Conservation (phyloP, 1,140 invertebrate genomes). For the Ganaspis sp. region DNA sequence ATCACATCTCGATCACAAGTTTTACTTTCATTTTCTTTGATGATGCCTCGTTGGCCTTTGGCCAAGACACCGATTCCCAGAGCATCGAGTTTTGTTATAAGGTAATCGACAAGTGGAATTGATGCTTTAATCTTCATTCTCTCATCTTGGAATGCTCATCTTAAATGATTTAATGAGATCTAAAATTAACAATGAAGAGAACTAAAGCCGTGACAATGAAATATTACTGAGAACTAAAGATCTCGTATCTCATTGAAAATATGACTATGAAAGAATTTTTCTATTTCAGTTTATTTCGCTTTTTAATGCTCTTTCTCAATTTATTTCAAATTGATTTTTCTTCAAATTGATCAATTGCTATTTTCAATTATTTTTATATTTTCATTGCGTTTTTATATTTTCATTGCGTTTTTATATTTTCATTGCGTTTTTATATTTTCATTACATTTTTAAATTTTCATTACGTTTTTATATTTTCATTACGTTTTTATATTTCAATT, state of each 20-base stretch:
- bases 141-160: not conserved
- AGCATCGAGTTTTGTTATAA: slow-evolving; percentile 1
- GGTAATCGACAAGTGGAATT: not conserved
- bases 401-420: no score
- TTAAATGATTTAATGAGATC: not conserved
- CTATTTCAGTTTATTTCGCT: no score
- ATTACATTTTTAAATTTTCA: no score
- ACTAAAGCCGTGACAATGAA: not conserved
- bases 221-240: not conserved
- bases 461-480: no score
- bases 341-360: slow-evolving; percentile 60
- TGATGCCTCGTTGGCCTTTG: not conserved
- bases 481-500: no score
- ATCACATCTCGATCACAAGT: not conserved
- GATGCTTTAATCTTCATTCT: not conserved
- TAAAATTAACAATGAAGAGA: slow-evolving; percentile 6
- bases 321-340: slow-evolving; percentile 63
- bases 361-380: slow-evolving; percentile 46
- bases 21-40: not conserved
- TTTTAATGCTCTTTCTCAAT: no score
- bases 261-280: no score
- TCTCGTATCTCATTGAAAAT: no score
- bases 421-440: no score
- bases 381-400: no score
- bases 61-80: slow-evolving; percentile 8